phyloP scores from a whole-genome alignment of 1,140 invertebrate species.

The Dendroctonus ponderosae region DNA sequence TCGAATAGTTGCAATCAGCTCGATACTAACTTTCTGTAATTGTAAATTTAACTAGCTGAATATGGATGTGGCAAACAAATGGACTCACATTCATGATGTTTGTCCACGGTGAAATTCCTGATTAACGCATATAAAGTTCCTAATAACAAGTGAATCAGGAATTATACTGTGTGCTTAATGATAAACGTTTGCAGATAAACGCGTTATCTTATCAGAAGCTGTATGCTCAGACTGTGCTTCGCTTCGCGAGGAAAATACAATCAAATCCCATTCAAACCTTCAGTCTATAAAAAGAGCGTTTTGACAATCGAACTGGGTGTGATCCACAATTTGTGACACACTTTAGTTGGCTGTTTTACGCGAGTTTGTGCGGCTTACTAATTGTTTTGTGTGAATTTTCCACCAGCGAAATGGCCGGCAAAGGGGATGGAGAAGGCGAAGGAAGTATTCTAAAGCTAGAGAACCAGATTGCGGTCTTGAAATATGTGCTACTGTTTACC shows the following conservation, averaged over 20 bases:
- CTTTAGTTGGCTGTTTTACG: background rate
- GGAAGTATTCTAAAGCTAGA: constrained; percentile 43
- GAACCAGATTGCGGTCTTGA: constrained; percentile 47
- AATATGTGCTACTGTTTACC: constrained; percentile 46
- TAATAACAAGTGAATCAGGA: constrained; percentile 29
- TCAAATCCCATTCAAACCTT: too few species aligned
- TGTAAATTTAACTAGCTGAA: too few species aligned
- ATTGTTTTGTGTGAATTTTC: constrained; percentile 16
- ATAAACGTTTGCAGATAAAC: constrained; percentile 21
- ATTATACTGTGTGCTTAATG: constrained; percentile 27
- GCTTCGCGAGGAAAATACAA: too few species aligned
- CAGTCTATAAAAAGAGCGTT: background rate
- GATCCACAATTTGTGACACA: constrained; percentile 16
- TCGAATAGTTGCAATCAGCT: too few species aligned
- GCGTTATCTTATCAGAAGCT: constrained; percentile 32
- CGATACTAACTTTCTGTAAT: too few species aligned
- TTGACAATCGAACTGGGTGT: constrained; percentile 20
- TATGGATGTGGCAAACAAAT: too few species aligned
- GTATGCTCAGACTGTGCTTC: constrained; percentile 9
- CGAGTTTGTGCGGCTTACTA: constrained; percentile 2
- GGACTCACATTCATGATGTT: too few species aligned
- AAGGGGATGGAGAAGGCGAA: constrained; percentile 45
- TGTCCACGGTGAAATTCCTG: too few species aligned
- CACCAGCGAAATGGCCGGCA: constrained; percentile 42
- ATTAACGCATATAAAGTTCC: too few species aligned